phyloP scores from a whole-genome alignment of 2,797 vertebrate genomes.

The Galago senegalensis region DNA sequence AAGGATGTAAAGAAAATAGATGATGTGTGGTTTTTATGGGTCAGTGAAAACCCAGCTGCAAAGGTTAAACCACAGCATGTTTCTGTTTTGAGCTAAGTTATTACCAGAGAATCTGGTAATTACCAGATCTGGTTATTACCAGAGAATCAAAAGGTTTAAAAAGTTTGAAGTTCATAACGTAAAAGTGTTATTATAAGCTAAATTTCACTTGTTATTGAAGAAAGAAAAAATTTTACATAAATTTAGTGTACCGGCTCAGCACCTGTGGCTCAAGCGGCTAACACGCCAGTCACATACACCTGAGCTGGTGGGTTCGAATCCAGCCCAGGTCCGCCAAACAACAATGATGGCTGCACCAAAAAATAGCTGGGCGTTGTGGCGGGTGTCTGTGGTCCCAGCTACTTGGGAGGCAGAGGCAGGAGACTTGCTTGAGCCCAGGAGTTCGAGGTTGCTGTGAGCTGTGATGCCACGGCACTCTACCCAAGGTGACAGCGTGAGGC shows the following conservation, averaged over 20 bases:
- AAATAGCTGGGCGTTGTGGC: too few species aligned
- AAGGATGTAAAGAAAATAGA: not conserved
- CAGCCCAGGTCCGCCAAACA: too few species aligned
- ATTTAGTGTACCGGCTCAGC: not conserved
- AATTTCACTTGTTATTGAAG: not conserved
- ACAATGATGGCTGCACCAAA: too few species aligned
- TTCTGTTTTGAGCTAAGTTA: not conserved
- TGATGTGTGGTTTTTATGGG: not conserved
- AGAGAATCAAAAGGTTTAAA: not conserved
- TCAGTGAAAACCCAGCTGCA: conserved; percentile 47
- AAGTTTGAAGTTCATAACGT: not conserved
- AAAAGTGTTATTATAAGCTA: not conserved
- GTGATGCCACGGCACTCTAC: too few species aligned
- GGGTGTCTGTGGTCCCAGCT: too few species aligned
- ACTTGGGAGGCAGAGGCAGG: too few species aligned
- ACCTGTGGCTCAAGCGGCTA: too few species aligned
- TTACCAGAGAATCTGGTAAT: not conserved
- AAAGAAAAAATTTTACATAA: not conserved
- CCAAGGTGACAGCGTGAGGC: too few species aligned
- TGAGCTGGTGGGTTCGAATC: too few species aligned
- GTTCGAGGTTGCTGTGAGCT: too few species aligned
- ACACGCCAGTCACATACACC: too few species aligned
- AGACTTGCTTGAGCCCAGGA: too few species aligned
- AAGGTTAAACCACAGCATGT: not conserved
- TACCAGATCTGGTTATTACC: not conserved